These are phyloP conservation scores for Lasioglossum lativentre DNA, from an alignment of 2,888 invertebrate species.

Conservation along the genomic window DNA sequence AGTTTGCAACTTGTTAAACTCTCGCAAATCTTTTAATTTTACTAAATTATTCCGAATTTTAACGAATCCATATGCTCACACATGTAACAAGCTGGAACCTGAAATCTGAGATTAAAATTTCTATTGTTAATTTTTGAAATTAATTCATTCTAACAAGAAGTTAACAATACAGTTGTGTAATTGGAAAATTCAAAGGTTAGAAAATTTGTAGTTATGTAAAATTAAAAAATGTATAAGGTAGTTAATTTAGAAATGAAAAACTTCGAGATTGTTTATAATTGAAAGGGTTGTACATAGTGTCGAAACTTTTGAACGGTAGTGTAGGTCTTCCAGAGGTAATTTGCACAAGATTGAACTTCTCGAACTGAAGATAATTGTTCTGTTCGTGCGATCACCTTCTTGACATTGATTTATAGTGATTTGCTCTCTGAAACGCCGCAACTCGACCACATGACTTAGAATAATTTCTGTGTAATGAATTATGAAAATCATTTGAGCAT, in stretches of 20 bases:
- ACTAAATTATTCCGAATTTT: neutral
- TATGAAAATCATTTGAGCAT: neutral
- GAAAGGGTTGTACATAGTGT: neutral
- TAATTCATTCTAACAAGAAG: neutral
- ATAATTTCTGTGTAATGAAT: slow-evolving; percentile 17
- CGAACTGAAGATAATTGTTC: slow-evolving; percentile 68
- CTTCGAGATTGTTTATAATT: neutral
- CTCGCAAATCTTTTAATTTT: neutral
- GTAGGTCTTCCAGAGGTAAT: slow-evolving; percentile 33
- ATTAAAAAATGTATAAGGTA: neutral
- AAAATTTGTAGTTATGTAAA: neutral
- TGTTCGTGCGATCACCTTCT: slow-evolving; percentile 57
- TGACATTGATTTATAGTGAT: slow-evolving; percentile 70
- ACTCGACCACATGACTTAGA: slow-evolving; percentile 7
- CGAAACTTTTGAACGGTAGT: slow-evolving; percentile 9
- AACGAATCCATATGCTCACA: neutral
- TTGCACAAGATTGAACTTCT: slow-evolving; percentile 42
- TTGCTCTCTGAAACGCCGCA: slow-evolving; percentile 57
- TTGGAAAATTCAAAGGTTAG: neutral
- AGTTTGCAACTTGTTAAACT: neutral
- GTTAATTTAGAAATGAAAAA: neutral
- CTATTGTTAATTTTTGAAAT: neutral
- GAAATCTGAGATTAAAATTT: neutral
- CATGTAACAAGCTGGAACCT: neutral
- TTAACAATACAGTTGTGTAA: neutral